Base-by-base conservation (phyloP, 1,140 invertebrate genomes). In the Papilio aristodemus region DNA sequence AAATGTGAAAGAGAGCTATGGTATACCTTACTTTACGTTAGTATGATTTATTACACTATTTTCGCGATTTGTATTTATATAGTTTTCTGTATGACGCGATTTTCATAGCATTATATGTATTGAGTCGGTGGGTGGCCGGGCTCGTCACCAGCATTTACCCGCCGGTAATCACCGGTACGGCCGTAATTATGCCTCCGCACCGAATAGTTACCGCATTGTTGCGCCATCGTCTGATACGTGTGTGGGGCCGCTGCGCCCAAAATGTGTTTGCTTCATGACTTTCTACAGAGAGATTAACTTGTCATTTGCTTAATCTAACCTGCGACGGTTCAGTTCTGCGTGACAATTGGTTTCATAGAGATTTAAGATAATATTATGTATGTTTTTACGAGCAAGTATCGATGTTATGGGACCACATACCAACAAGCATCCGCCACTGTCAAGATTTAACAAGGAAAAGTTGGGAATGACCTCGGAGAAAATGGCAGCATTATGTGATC, bases 161-260 rank as follows among this genome's bases (percentile, higher is more conserved):
- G 66, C 68, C 38, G 54, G 78, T 86, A 86, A 86, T 81, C 84
- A 85, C 78, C 71, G 57, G 71, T 32, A 32, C 27, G 78, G 81
- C 70, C 46, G 77, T 86, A 86, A 88, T 88, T 86, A 87, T 78
- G 79, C 75, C 79, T 79, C 72, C 69, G 82, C 78, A 80, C 74
- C 76, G 72, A 80, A 79, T 82, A 83, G 78, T 84, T 84, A 78
- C 83, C 74, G 83, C 77, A 82, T 81, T 81, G 83, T 88, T 86
- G 76, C 78, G 72, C 74, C 74, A 80, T 72, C 66, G 64, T 73
- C 74, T 72, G 69, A 70, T 75, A 66, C 74, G 83, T 84, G 85
- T 87, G 84, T 81, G 82, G 83, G 69, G 41, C 66, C 67, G 37
- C 67, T 66, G 64, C 50, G 50, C 54, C 36, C 43, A 71, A 36